Percentiles rank a stretch among this genome's conserved stretches.
phyloP scores from a whole-genome alignment of 2,888 invertebrate species.

The Neoscelio sp. region DNA sequence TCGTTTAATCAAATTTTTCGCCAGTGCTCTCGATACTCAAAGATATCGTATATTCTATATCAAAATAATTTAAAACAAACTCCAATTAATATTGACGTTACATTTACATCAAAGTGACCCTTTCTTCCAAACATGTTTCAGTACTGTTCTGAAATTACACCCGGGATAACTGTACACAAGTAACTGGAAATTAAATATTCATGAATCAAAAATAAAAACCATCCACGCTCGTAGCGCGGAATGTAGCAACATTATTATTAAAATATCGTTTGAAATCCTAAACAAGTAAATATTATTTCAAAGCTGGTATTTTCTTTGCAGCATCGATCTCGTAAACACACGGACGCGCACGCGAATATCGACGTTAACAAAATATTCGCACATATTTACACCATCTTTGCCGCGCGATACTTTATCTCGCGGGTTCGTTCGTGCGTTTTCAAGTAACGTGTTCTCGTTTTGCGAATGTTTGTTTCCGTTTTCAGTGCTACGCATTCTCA shows the following conservation, averaged over 20 bases:
- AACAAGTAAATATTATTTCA: constrained; percentile 53
- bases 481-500: constrained; percentile 67
- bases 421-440: constrained; percentile 20
- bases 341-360: neutral
- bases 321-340: constrained; percentile 27
- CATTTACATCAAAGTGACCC: constrained; percentile 26
- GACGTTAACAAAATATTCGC: constrained; percentile 27
- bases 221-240: too few relatives aligned
- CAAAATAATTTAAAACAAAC: constrained; percentile 35
- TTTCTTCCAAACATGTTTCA: neutral
- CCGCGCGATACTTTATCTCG: constrained; percentile 44
- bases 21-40: constrained; percentile 10
- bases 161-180: constrained; percentile 17
- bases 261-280: constrained; percentile 41
- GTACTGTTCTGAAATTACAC: constrained; percentile 16
- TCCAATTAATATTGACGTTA: constrained; percentile 21
- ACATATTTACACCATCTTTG: constrained; percentile 47
- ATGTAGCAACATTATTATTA: constrained; percentile 18
- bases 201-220: neutral
- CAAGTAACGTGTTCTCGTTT: constrained; percentile 39
- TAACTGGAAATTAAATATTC: constrained; percentile 24
- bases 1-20: constrained; percentile 58
- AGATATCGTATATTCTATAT: too few relatives aligned
- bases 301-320: constrained; percentile 51
- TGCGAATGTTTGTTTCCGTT: constrained; percentile 79